Percentiles rank a stretch among this genome's conserved stretches.
Evolutionary conservation across 2,797 vertebrate genomes (phyloP).

Genomic region (Harpagifer antarcticus): DNA sequence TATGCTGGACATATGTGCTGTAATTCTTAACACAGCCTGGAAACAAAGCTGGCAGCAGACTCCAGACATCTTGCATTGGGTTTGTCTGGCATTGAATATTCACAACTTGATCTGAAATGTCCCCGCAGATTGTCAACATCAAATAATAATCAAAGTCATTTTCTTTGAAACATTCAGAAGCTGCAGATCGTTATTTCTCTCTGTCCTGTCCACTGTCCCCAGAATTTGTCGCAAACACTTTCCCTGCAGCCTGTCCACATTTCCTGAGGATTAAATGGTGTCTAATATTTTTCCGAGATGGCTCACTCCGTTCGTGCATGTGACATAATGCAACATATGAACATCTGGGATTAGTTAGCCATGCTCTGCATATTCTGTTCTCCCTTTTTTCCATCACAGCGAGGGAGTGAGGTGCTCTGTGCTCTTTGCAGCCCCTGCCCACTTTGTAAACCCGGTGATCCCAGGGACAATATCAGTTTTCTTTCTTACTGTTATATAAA

Average conservation of each 20-base stretch:
- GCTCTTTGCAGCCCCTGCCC: slow-evolving; percentile 28
- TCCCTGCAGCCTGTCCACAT: slow-evolving; percentile 71
- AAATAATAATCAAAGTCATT: slow-evolving; percentile 7
- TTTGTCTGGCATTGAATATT: slow-evolving; percentile 30
- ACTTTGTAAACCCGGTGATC: slow-evolving; percentile 45
- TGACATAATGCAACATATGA: slow-evolving; percentile 79
- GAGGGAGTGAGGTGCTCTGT: slow-evolving; percentile 33
- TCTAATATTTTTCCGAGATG: slow-evolving; percentile 80
- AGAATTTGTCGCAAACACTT: slow-evolving; percentile 37
- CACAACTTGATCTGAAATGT: background rate
- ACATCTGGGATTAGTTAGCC: slow-evolving; percentile 78
- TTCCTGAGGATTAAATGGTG: slow-evolving; percentile 69
- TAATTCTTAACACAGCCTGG: slow-evolving; percentile 15
- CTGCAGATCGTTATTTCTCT: background rate
- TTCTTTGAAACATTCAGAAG: slow-evolving; percentile 8
- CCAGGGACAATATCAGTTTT: slow-evolving; percentile 3
- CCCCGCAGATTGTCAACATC: background rate
- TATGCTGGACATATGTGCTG: slow-evolving; percentile 19
- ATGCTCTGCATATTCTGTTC: slow-evolving; percentile 40
- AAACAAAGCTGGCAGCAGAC: slow-evolving; percentile 23
- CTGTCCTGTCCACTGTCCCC: slow-evolving; percentile 19
- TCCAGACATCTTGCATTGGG: slow-evolving; percentile 20
- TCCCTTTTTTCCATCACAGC: slow-evolving; percentile 17
- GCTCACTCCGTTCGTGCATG: slow-evolving; percentile 67
- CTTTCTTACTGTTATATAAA: slow-evolving; percentile 2